Base-by-base conservation (phyloP, 2,888 invertebrate genomes). In the Pediacus dermestoides region DNA sequence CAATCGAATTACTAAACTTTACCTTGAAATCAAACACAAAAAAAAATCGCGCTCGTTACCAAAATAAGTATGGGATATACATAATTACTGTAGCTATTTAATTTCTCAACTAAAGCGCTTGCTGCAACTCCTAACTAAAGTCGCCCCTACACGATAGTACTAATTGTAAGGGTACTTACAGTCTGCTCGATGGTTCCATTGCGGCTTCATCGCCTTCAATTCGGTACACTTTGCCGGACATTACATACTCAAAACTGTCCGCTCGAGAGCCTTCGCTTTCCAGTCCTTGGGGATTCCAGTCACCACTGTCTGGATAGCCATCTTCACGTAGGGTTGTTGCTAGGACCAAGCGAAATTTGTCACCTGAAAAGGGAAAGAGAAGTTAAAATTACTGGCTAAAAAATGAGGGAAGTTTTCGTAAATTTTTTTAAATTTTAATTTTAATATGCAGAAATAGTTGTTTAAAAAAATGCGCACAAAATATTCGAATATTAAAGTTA, bases 231-330 rank as follows among this genome's bases (percentile, higher is more conserved):
- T 93, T 93, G 10, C 99, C 99, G 52, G 89, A 93, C 97, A 99
- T 99, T 31, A 99, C 96, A 73, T 99, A 99, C 68, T 99, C 97
- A 63, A 97, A 99, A 61, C 92, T 91, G 67, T 96, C 95, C 0
- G 96, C 94, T 32, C 94, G 77, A 9, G 91, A 89, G 31, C 89
- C 86, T 57, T 88, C 88, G n/a, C 81, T 82, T 52, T 90, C 88
- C 52, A 85, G 66, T 16, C 73, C 74, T 43, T 71, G 68, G 1
- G 92, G 90, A 67, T 92, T 92, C 82, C 89, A 99, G 64, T 97
- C 97, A 0, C 91, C 92, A 35, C 88, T 88, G 60, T 97, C 97
- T 0, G 92, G 90, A 61, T 91, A 92, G 0, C 97, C 97, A 60
- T 97, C 96, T 68, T 99, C 97, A 32, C 94, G 79, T 26, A 99